These are phyloP conservation scores for Drosophila pseudoobscura DNA, from an alignment of 1,140 invertebrate species.

Conservation along the genomic window DNA sequence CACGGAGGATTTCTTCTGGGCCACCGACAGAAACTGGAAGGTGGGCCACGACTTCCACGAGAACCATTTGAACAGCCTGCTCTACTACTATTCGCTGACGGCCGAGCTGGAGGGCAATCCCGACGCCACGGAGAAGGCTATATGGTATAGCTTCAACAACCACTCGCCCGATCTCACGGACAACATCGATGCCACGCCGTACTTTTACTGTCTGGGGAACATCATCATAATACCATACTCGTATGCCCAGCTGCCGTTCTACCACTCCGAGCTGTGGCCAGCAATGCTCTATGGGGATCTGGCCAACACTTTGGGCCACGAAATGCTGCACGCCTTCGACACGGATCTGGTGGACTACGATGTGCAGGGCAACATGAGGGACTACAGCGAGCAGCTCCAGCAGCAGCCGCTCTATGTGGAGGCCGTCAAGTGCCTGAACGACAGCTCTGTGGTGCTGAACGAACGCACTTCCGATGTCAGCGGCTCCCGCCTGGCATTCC, in stretches of 20 bases:
- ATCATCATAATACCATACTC: conserved; percentile 74
- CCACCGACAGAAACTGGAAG: conserved; percentile 33
- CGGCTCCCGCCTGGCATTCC: conserved; percentile 64
- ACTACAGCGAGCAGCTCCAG: conserved; percentile 57
- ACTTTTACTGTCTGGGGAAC: conserved; percentile 69
- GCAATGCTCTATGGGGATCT: conserved; percentile 68
- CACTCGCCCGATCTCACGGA: conserved; percentile 62
- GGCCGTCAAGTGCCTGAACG: conserved; percentile 51
- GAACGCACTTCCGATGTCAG: conserved; percentile 69
- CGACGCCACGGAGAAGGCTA: conserved; percentile 8
- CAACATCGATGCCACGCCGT: conserved; percentile 70
- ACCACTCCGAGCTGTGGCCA: conserved; percentile 58
- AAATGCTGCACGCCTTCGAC: conserved; percentile 72
- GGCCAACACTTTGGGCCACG: conserved; percentile 72
- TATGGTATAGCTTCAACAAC: conserved; percentile 72
- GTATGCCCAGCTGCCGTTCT: conserved; percentile 70
- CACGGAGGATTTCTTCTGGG: conserved; percentile 36
- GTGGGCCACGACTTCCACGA: conserved; percentile 50
- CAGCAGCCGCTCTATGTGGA: conserved; percentile 27
- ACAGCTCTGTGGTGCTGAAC: conserved; percentile 42
- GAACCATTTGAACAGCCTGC: conserved; percentile 60
- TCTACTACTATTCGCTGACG: conserved; percentile 46
- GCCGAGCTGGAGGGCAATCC: conserved; percentile 42
- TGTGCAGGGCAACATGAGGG: conserved; percentile 41
- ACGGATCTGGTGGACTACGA: conserved; percentile 67